phyloP scores from a whole-genome alignment of 37 sponge, comb jelly and placozoan species.

The Crambe crambe region DNA sequence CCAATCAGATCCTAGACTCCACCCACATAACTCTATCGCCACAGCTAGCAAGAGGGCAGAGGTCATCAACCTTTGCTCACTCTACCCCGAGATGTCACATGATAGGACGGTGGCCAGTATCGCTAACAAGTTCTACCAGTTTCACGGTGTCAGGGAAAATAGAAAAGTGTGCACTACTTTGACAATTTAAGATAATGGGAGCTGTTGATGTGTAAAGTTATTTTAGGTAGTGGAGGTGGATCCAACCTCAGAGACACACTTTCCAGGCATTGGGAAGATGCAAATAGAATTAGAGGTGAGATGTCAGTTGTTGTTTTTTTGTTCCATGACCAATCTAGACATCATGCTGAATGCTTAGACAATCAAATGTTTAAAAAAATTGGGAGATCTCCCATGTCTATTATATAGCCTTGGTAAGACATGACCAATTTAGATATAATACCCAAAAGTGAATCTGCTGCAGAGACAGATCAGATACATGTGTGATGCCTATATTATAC shows the following conservation, averaged over 20 bases:
- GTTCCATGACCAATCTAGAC: no score
- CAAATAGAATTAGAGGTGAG: slow-evolving; percentile 39
- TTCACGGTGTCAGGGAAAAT: slow-evolving; percentile 15
- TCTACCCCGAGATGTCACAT: slow-evolving; percentile 5
- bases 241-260: slow-evolving; percentile 20
- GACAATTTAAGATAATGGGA: not conserved
- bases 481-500: no score
- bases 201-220: not conserved
- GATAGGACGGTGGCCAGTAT: slow-evolving; percentile 15
- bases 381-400: no score
- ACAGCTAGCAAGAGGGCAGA: slow-evolving; percentile 52
- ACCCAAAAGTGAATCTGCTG: no score
- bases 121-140: slow-evolving; percentile 49
- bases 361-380: no score
- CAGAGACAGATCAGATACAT: no score
- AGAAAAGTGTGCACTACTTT: slow-evolving; percentile 7
- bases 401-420: no score
- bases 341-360: no score
- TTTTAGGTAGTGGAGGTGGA: slow-evolving; percentile 32
- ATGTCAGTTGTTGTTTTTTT: no score
- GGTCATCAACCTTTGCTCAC: slow-evolving; percentile 26
- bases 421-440: no score
- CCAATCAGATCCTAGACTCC: slow-evolving; percentile 20
- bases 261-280: slow-evolving; percentile 43
- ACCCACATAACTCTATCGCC: slow-evolving; percentile 39